phyloP scores from a whole-genome alignment of 2,888 invertebrate genomes.

The Celastrina argiolus region DNA sequence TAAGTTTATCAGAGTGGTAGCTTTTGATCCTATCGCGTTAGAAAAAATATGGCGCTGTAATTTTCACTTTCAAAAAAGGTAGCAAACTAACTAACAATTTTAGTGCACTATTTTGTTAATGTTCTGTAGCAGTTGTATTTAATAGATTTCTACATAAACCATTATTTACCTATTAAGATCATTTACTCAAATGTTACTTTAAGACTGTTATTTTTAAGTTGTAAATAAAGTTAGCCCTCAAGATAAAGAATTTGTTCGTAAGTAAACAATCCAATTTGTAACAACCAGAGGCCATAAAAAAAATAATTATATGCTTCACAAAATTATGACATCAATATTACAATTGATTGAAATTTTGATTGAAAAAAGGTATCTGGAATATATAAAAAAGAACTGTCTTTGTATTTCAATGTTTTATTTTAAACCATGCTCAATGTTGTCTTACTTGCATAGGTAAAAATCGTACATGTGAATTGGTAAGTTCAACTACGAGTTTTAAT shows the following conservation, averaged over 20 bases:
- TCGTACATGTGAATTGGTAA: too few relatives aligned
- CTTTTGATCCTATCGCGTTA: not conserved
- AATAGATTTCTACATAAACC: not conserved
- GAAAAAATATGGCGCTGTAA: not conserved
- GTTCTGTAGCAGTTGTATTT: not conserved
- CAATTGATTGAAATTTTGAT: too few relatives aligned
- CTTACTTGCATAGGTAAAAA: too few relatives aligned
- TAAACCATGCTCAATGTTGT: too few relatives aligned
- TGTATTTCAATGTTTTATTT: too few relatives aligned
- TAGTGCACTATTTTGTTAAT: not conserved
- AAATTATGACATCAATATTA: too few relatives aligned
- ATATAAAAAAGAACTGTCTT: too few relatives aligned
- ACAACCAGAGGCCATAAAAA: too few relatives aligned
- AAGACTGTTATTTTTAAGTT: constrained; percentile 44
- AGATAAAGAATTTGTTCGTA: not conserved
- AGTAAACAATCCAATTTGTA: not conserved
- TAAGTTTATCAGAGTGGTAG: not conserved
- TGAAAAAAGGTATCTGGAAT: too few relatives aligned
- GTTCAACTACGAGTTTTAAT: too few relatives aligned
- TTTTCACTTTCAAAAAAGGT: not conserved
- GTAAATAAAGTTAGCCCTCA: constrained; percentile 14
- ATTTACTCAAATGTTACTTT: constrained; percentile 30
- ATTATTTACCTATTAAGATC: not conserved
- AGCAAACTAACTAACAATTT: not conserved
- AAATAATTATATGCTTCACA: too few relatives aligned